A percentile compares a stretch with the other conserved stretches of the same genome.
phyloP scores from a whole-genome alignment of 2,797 vertebrate species.

The Enteromius viviparus region DNA sequence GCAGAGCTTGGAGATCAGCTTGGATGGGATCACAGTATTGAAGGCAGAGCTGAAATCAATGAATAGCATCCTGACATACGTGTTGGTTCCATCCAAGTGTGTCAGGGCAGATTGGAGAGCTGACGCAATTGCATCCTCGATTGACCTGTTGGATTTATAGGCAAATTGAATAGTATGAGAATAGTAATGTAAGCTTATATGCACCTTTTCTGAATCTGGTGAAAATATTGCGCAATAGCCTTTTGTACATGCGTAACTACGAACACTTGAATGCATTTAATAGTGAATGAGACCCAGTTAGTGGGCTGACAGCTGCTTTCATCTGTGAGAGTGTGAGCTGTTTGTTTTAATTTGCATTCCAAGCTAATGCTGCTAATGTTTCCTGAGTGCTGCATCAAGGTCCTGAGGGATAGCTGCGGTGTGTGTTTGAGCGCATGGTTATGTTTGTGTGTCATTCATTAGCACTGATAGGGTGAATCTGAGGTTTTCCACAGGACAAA shows the following conservation, averaged over 20 bases:
- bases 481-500: slow-evolving; percentile 1
- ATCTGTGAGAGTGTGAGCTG: slow-evolving; percentile 66
- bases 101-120: too few relatives aligned
- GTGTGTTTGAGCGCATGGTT: slow-evolving; percentile 26
- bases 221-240: background rate
- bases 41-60: too few relatives aligned
- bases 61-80: too few relatives aligned
- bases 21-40: too few relatives aligned
- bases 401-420: slow-evolving; percentile 56
- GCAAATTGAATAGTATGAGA: background rate
- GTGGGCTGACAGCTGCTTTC: slow-evolving; percentile 62
- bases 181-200: background rate
- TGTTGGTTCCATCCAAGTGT: too few relatives aligned
- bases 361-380: slow-evolving; percentile 75
- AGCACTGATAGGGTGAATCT: slow-evolving; percentile 17
- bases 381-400: slow-evolving; percentile 67
- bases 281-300: slow-evolving; percentile 13
- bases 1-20: too few relatives aligned
- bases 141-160: too few relatives aligned
- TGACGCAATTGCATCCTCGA: too few relatives aligned
- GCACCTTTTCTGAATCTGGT: slow-evolving; percentile 21
- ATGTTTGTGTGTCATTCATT: slow-evolving; percentile 51
- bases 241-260: background rate
- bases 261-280: slow-evolving; percentile 7
- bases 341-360: slow-evolving; percentile 79